Conservation (phyloP, 1,140 invertebrate genomes). For the Zaprionus taronus region DNA sequence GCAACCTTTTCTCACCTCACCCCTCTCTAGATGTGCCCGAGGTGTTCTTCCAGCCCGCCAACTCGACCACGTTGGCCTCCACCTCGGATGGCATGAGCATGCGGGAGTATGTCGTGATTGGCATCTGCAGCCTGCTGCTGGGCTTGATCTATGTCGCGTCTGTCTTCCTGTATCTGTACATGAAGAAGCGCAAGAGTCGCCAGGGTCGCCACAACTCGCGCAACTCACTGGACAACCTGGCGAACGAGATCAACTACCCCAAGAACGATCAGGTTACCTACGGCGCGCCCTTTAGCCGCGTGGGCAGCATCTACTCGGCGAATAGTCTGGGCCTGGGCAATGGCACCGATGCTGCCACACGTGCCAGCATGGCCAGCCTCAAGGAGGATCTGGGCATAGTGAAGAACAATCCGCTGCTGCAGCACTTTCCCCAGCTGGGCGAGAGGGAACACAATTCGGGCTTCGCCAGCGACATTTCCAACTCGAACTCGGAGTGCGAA, state of each 20-base stretch:
- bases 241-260: conserved; percentile 77
- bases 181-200: conserved; percentile 85
- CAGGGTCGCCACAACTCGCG: conserved; percentile 65
- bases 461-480: conserved; percentile 83
- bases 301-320: conserved; percentile 76
- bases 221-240: conserved; percentile 68
- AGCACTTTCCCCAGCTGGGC: conserved; percentile 86
- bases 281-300: conserved; percentile 69
- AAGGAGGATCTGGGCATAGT: conserved; percentile 86
- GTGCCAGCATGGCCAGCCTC: conserved; percentile 65
- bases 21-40: conserved; percentile 89
- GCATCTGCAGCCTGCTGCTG: conserved; percentile 90
- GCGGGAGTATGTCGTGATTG: conserved; percentile 92
- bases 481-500: conserved; percentile 83
- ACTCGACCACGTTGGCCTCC: conserved; percentile 85
- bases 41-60: conserved; percentile 89
- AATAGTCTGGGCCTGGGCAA: conserved; percentile 63
- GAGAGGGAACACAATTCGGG: conserved; percentile 86
- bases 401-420: conserved; percentile 91
- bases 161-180: conserved; percentile 91
- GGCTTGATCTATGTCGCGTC: conserved; percentile 93
- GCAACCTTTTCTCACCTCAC: no score
- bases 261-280: conserved; percentile 84
- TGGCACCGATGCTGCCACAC: conserved; percentile 59
- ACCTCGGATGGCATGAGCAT: conserved; percentile 86